These are phyloP conservation scores for Ganaspis brasiliensis DNA, from an alignment of 2,888 invertebrate genomes.

Conservation along the genomic window DNA sequence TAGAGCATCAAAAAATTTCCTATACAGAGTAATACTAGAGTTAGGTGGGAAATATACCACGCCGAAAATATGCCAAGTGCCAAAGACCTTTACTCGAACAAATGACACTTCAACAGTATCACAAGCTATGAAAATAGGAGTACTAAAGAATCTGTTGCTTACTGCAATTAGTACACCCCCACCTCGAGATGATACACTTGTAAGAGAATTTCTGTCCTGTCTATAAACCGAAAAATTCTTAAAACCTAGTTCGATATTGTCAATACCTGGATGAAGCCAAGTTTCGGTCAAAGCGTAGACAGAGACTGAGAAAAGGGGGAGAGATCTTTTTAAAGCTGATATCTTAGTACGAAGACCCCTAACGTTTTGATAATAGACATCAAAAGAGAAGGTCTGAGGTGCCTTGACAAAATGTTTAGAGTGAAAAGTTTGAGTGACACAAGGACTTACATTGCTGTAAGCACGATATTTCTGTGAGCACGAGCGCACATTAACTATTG, in stretches of 20 bases:
- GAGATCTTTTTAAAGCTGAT: background rate
- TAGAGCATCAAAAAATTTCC: background rate
- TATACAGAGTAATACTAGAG: background rate
- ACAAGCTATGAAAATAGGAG: background rate
- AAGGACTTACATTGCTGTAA: no score
- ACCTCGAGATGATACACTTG: background rate
- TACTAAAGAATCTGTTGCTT: background rate
- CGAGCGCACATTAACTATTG: no score
- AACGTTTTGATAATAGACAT: constrained; percentile 11
- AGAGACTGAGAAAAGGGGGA: background rate
- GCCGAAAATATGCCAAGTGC: constrained; percentile 15
- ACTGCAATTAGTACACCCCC: constrained; percentile 33
- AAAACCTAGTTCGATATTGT: background rate
- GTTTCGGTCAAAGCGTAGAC: constrained; percentile 1
- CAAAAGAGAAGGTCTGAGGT: background rate
- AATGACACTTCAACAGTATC: background rate
- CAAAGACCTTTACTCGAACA: background rate
- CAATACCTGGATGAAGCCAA: constrained; percentile 21
- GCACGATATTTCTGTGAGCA: no score
- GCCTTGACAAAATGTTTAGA: background rate
- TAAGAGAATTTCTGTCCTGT: constrained; percentile 5
- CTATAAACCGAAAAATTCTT: background rate
- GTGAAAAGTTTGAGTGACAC: no score
- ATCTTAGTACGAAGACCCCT: constrained; percentile 25
- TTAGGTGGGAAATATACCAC: constrained; percentile 37